Evolutionary conservation across 2,888 invertebrate genomes (phyloP).

Genomic region (Hecatera dysodea): DNA sequence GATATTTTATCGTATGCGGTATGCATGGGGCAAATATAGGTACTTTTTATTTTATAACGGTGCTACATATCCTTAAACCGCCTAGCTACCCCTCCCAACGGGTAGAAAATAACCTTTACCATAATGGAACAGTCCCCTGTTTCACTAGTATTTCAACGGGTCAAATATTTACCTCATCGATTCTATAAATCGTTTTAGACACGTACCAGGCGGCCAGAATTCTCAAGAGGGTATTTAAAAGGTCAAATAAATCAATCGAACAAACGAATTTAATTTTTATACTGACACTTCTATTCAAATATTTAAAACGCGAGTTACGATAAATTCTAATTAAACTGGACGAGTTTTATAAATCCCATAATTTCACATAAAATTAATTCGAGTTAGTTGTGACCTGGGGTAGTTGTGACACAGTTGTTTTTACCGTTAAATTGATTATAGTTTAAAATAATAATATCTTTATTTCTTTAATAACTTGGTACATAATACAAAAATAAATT

Average conservation of each 20-base stretch:
- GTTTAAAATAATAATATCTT: no score
- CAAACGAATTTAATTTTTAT: conserved; percentile 14
- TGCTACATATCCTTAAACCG: no score
- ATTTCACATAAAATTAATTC: conserved; percentile 22
- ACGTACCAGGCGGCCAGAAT: conserved; percentile 36
- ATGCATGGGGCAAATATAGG: no score
- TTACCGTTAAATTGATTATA: conserved; percentile 15
- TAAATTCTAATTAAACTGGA: conserved; percentile 26
- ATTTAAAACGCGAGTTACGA: conserved; percentile 30
- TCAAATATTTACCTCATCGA: neutral
- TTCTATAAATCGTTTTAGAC: conserved; percentile 1
- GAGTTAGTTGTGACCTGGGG: conserved; percentile 5
- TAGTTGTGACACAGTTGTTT: conserved; percentile 12
- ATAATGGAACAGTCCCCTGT: no score
- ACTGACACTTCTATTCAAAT: conserved; percentile 34
- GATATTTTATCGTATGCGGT: no score
- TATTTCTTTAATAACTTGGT: no score
- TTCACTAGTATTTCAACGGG: neutral
- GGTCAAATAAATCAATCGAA: conserved; percentile 6
- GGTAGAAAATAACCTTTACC: no score
- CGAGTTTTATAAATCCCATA: conserved; percentile 30
- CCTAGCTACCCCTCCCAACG: no score
- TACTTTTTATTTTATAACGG: no score
- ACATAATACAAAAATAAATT: no score
- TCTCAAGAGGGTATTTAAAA: conserved; percentile 16